Conservation (phyloP, 2,888 invertebrate genomes). For the Spodoptera exigua region DNA sequence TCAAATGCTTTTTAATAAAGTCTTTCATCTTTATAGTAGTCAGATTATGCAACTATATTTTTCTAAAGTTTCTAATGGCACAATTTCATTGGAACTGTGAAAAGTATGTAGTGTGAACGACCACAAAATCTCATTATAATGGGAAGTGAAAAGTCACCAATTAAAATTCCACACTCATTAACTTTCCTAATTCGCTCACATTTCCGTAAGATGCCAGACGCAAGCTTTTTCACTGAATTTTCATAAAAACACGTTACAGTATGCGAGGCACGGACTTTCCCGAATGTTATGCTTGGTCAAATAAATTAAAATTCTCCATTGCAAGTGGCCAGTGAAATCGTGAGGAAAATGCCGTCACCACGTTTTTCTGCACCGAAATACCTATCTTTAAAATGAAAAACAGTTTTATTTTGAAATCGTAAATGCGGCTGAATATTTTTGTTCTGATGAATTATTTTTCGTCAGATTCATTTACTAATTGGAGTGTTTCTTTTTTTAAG, state of each 20-base stretch:
- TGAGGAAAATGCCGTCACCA: slow-evolving; percentile 63
- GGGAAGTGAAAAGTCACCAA: not conserved
- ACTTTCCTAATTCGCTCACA: slow-evolving; percentile 31
- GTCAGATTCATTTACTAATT: too few species aligned
- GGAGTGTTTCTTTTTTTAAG: too few species aligned
- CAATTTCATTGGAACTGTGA: too few species aligned
- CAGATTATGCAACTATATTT: too few species aligned
- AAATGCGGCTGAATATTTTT: slow-evolving; percentile 9
- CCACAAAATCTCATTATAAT: too few species aligned
- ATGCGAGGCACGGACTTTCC: slow-evolving; percentile 64
- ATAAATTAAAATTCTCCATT: slow-evolving; percentile 76
- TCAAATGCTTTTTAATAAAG: too few species aligned
- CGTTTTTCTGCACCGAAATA: slow-evolving; percentile 53
- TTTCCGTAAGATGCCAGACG: slow-evolving; percentile 63
- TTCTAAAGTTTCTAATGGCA: too few species aligned
- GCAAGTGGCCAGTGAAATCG: slow-evolving; percentile 70
- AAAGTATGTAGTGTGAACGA: too few species aligned
- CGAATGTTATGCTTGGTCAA: slow-evolving; percentile 67
- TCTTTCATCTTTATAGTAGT: too few species aligned
- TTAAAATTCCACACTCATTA: slow-evolving; percentile 5
- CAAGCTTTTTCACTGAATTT: slow-evolving; percentile 63
- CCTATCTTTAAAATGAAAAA: slow-evolving; percentile 51
- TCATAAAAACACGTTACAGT: slow-evolving; percentile 63
- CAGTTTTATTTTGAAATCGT: slow-evolving; percentile 38
- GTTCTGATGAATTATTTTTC: not conserved